These are phyloP conservation scores for Achatina immaculata DNA, from an alignment of 1,140 invertebrate genomes.

Conservation along the genomic window DNA sequence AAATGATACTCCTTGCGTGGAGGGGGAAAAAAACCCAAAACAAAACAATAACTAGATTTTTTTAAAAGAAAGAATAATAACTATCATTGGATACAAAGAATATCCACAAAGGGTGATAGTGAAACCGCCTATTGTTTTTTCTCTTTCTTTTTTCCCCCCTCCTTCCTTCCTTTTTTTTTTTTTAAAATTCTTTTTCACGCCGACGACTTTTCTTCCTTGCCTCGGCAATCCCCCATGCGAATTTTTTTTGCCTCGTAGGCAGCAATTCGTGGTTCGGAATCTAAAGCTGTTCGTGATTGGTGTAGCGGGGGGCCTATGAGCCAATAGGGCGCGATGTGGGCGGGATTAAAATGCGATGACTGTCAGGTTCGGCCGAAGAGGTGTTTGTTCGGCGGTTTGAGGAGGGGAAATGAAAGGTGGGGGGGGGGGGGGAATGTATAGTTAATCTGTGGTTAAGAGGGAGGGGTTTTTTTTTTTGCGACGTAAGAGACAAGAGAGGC, in stretches of 20 bases:
- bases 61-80: background rate
- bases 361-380: background rate
- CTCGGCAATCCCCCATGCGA: background rate
- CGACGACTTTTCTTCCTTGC: background rate
- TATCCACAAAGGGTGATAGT: background rate
- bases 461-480: too few species aligned
- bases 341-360: background rate
- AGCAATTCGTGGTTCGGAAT: background rate
- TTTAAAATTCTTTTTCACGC: background rate
- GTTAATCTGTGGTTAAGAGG: background rate
- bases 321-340: background rate
- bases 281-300: background rate
- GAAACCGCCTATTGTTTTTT: constrained; percentile 7
- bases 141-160: constrained; percentile 4
- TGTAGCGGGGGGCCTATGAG: background rate
- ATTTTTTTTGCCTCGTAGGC: constrained; percentile 7
- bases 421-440: background rate
- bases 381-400: background rate
- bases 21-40: too few species aligned
- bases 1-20: background rate
- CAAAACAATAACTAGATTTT: background rate
- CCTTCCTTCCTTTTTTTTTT: constrained; percentile 4
- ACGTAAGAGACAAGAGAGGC: too few species aligned
- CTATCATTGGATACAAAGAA: background rate
- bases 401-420: background rate